Evolutionary conservation across 2,888 invertebrate genomes (phyloP).

Genomic region (Epinotia brunnichana): DNA sequence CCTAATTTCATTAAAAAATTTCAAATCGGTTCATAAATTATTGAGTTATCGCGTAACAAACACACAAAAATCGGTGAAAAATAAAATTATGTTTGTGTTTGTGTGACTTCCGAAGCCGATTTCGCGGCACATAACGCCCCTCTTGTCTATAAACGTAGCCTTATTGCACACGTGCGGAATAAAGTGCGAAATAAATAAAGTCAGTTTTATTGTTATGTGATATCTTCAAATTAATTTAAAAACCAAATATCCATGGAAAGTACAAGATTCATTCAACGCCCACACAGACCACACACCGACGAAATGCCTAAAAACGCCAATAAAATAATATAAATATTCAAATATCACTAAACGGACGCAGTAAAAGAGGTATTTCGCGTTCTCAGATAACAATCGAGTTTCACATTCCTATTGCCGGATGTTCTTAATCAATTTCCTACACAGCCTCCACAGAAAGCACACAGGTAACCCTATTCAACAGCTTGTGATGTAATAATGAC

Average conservation of each 20-base stretch:
- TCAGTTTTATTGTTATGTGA: background rate
- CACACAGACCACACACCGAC: constrained; percentile 9
- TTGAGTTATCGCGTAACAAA: too few species aligned
- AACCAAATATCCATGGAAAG: background rate
- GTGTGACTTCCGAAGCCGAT: too few species aligned
- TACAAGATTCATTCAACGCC: constrained; percentile 7
- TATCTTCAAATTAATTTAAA: background rate
- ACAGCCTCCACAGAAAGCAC: background rate
- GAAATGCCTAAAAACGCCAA: background rate
- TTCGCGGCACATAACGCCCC: too few species aligned
- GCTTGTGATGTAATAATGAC: too few species aligned
- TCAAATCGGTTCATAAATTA: too few species aligned
- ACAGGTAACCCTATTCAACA: too few species aligned
- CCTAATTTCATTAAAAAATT: too few species aligned
- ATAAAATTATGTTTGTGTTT: too few species aligned
- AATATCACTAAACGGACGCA: background rate
- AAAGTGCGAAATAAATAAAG: background rate
- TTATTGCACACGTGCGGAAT: too few species aligned
- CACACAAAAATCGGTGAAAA: too few species aligned
- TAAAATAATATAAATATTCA: constrained; percentile 20
- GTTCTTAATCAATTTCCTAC: background rate
- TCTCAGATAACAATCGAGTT: constrained; percentile 10
- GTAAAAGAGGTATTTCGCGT: constrained; percentile 15
- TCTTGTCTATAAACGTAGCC: too few species aligned
- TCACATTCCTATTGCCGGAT: constrained; percentile 1